Base-by-base conservation (phyloP, 2,113 vertebrate genomes). In the Ailurus styani region DNA sequence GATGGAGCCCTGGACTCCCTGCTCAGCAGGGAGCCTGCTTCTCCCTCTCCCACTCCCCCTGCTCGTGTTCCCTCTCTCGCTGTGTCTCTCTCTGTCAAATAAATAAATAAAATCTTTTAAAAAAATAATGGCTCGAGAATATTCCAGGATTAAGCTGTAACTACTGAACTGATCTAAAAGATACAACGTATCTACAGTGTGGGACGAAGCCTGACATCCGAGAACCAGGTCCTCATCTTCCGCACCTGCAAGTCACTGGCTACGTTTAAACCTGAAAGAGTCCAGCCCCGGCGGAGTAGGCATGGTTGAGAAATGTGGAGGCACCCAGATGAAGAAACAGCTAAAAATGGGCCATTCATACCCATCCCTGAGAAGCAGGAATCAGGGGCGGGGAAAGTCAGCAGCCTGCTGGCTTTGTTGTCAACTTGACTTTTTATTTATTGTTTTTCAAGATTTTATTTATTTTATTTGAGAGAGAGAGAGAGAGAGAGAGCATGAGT, bases 301-400 rank as follows among this genome's bases (percentile, higher is more conserved):
- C 15, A 1, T 0, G 9, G 45, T 0, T 83, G 55, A 57, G 72
- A 55, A 42, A 7, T 0, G 5, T 37, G 11, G 47, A 37, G 18
- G 37, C 75, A 60, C 25, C 50, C 25, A 3, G 15, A 31, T 21
- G 7, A 84, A 75, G 14, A 54, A 75, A 64, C 7, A 12, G 54
- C n/a, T 31, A 25, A 40, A 54, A 25, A 12, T 25, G 0, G 1
- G 18, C 27, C 8, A 1, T 25, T 60, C 4, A 0, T 0, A 3
- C 31, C 31, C 42, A n/a, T 31, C 68, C 45, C 55, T 42, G 34
- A 62, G 54, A 3, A 57, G 27, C 4, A 37, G 20, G 60, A 57
- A 2, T 20, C 4, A 0, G 6, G 37, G 34, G 2, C 2, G 34
- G 40, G 5, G 27, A 27, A 13, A 3, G 60, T 14, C 47, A 25